Evolutionary conservation across 2,113 vertebrate species (phyloP).

Genomic region (Sphyrna mokarran): DNA sequence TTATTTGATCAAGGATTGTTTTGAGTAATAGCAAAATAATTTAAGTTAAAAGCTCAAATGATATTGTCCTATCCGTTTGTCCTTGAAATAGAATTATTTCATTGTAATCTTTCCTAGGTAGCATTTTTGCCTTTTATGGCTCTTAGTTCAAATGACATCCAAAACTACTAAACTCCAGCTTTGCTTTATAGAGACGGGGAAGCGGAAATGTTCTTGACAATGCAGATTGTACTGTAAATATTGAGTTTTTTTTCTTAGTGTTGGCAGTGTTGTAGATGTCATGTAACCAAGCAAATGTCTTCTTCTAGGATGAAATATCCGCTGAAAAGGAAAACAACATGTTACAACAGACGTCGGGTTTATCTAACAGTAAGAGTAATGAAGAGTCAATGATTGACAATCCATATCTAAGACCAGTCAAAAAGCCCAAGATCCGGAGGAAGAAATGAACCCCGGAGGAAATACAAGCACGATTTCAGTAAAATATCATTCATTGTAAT

Average conservation of each 20-base stretch:
- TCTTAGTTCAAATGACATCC: not conserved
- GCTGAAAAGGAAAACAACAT: constrained; percentile 87
- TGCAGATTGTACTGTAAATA: not conserved
- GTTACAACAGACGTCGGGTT: constrained; percentile 69
- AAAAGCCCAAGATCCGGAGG: constrained; percentile 93
- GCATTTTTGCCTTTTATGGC: not conserved
- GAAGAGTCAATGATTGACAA: constrained; percentile 93
- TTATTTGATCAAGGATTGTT: not conserved
- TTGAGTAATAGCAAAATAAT: not conserved
- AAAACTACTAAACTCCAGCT: too few relatives aligned
- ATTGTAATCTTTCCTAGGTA: not conserved
- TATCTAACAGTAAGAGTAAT: constrained; percentile 65
- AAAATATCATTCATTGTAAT: not conserved
- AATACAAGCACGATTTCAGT: not conserved
- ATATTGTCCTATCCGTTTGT: not conserved
- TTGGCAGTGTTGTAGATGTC: not conserved
- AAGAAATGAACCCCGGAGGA: constrained; percentile 73
- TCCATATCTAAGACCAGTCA: constrained; percentile 90
- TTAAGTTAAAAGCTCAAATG: not conserved
- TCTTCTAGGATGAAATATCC: constrained; percentile 74
- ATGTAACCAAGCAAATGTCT: not conserved
- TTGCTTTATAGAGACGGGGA: not conserved
- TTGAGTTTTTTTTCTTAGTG: not conserved
- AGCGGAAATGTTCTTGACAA: not conserved
- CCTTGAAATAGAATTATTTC: not conserved